These are phyloP conservation scores for Xanthorhoe spadicearia DNA, from an alignment of 2,888 invertebrate species.

Conservation along the genomic window DNA sequence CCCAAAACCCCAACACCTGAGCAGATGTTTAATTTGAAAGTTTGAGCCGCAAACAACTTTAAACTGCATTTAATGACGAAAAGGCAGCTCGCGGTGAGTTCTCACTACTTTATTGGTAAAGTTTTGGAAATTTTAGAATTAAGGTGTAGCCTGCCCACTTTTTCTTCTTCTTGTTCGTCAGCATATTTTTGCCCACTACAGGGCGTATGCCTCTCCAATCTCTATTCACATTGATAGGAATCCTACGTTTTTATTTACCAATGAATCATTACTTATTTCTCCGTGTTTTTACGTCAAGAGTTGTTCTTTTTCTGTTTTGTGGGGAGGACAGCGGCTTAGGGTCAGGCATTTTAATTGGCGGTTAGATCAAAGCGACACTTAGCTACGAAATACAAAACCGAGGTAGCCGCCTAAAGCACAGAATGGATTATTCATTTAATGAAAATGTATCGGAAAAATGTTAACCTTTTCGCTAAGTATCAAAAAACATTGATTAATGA, in stretches of 20 bases:
- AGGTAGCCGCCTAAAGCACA: not conserved
- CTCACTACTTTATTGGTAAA: conserved; percentile 10
- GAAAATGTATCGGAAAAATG: too few species aligned
- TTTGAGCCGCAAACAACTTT: conserved; percentile 24
- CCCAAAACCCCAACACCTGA: conserved; percentile 23
- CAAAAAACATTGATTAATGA: too few species aligned
- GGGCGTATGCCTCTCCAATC: too few species aligned
- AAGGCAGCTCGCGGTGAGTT: conserved; percentile 8
- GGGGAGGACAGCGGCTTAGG: conserved; percentile 27
- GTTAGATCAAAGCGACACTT: conserved; percentile 43
- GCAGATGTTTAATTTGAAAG: conserved; percentile 22
- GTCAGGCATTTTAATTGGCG: conserved; percentile 51
- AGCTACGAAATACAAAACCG: not conserved
- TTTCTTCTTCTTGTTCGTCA: too few species aligned
- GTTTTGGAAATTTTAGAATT: too few species aligned
- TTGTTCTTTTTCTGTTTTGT: conserved; percentile 31
- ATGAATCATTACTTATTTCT: not conserved
- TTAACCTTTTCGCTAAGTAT: too few species aligned
- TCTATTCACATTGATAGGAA: too few species aligned
- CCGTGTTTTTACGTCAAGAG: not conserved
- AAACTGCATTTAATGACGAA: conserved; percentile 19
- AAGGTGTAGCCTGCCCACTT: not conserved
- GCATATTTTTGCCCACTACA: too few species aligned
- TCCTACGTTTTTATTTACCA: not conserved
- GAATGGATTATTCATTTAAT: too few species aligned